phyloP scores from a whole-genome alignment of 2,113 vertebrate genomes.

The Mastomys coucha region DNA sequence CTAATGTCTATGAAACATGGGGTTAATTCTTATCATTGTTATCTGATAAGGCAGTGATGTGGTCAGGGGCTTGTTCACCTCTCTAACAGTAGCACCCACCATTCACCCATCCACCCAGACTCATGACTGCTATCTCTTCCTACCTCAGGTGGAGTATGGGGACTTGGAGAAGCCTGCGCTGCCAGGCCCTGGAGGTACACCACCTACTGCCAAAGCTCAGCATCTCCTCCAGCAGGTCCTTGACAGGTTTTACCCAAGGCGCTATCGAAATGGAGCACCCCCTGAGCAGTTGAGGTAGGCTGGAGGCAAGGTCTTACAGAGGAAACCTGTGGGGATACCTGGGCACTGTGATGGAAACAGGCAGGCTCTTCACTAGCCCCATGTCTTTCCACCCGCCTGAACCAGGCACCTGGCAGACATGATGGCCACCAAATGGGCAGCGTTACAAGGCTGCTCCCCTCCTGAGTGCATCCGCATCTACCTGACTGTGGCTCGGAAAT shows the following conservation, averaged over 20 bases:
- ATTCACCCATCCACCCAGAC: not conserved
- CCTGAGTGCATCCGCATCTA: slow-evolving; percentile 96
- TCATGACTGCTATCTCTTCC: slow-evolving; percentile 32
- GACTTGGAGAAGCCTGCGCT: slow-evolving; percentile 94
- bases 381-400: slow-evolving; percentile 22
- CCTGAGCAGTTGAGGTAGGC: slow-evolving; percentile 97
- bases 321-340: not conserved
- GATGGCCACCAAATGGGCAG: slow-evolving; percentile 94
- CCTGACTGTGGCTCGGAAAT: slow-evolving; percentile 96
- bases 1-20: slow-evolving; percentile 6
- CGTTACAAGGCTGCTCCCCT: slow-evolving; percentile 92
- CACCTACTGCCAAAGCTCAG: slow-evolving; percentile 91
- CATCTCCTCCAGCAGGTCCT: slow-evolving; percentile 95
- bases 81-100: not conserved
- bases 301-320: slow-evolving; percentile 46
- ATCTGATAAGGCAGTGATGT: not conserved
- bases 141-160: slow-evolving; percentile 94
- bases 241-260: slow-evolving; percentile 96
- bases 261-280: slow-evolving; percentile 90
- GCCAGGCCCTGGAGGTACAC: slow-evolving; percentile 83
- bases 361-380: not conserved
- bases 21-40: not conserved
- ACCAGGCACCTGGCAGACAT: slow-evolving; percentile 91
- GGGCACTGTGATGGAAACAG: not conserved
- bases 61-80: not conserved